These are phyloP conservation scores for Gymnobelideus leadbeateri DNA, from an alignment of 2,113 vertebrate species.

Conservation along the genomic window DNA sequence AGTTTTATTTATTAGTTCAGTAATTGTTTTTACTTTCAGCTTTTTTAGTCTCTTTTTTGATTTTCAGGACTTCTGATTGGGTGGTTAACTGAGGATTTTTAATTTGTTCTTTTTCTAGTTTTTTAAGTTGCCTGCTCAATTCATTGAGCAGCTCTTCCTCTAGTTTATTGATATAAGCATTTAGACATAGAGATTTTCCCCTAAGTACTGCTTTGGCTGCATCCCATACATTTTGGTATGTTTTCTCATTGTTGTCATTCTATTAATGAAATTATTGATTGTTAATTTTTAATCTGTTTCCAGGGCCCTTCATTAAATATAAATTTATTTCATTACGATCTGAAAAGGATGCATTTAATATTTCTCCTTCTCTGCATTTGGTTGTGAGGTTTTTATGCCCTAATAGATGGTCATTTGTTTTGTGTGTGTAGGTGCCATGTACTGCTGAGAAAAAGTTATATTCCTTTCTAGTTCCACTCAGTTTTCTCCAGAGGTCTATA, in stretches of 20 bases:
- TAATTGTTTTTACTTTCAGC: neutral
- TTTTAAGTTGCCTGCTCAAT: neutral
- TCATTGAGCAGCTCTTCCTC: neutral
- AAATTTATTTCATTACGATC: neutral
- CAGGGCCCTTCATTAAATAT: neutral
- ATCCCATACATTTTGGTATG: neutral
- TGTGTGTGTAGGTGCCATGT: neutral
- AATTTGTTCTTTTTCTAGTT: neutral
- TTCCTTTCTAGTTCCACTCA: neutral
- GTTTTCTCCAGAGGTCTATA: neutral
- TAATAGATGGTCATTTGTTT: neutral
- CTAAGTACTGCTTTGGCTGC: neutral
- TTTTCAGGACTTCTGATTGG: neutral
- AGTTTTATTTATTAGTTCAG: neutral
- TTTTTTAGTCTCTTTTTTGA: neutral
- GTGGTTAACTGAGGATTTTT: neutral
- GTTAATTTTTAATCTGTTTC: neutral
- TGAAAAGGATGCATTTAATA: neutral
- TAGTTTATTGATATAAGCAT: neutral
- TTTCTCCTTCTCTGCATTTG: neutral
- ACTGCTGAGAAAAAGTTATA: neutral
- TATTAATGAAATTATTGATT: neutral
- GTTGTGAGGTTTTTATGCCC: neutral
- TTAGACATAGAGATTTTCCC: neutral
- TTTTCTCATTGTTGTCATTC: neutral